Evolutionary conservation across 1,140 invertebrate species (phyloP).

Genomic region (Lucilia cuprina): DNA sequence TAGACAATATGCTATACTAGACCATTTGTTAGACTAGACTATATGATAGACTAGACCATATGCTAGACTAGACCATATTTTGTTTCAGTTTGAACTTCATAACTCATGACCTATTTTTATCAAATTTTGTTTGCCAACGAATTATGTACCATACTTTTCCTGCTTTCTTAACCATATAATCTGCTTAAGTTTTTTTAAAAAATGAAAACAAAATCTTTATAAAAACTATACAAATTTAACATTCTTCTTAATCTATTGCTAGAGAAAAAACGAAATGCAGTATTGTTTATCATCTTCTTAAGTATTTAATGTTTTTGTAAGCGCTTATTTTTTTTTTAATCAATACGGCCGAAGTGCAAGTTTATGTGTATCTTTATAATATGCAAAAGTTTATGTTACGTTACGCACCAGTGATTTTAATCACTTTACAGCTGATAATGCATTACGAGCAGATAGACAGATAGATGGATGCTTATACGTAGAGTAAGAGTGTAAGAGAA

Average conservation of each 20-base stretch:
- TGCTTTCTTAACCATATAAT: not conserved
- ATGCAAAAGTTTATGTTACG: slow-evolving; percentile 3
- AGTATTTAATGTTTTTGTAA: not conserved
- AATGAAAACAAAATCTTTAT: not conserved
- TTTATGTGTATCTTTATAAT: not conserved
- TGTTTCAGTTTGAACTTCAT: too few species aligned
- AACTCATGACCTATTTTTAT: too few species aligned
- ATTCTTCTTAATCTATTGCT: not conserved
- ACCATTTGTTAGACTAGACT: too few species aligned
- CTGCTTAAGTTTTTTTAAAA: not conserved
- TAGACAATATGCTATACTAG: too few species aligned
- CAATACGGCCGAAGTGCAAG: not conserved
- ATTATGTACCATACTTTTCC: not conserved
- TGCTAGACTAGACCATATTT: too few species aligned
- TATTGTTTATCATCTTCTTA: too few species aligned
- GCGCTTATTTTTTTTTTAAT: not conserved
- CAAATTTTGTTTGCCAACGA: too few species aligned
- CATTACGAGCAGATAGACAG: not conserved
- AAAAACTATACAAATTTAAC: not conserved
- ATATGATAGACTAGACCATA: too few species aligned
- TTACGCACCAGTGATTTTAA: slow-evolving; percentile 13
- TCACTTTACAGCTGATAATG: slow-evolving; percentile 10
- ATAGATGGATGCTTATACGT: not conserved
- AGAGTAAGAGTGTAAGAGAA: not conserved
- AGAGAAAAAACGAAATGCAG: not conserved